Percentiles rank a stretch among this genome's conserved stretches.
These are phyloP conservation scores for Dunckerocampus dactyliophorus DNA, from an alignment of 2,113 vertebrate genomes.

Conservation along the genomic window DNA sequence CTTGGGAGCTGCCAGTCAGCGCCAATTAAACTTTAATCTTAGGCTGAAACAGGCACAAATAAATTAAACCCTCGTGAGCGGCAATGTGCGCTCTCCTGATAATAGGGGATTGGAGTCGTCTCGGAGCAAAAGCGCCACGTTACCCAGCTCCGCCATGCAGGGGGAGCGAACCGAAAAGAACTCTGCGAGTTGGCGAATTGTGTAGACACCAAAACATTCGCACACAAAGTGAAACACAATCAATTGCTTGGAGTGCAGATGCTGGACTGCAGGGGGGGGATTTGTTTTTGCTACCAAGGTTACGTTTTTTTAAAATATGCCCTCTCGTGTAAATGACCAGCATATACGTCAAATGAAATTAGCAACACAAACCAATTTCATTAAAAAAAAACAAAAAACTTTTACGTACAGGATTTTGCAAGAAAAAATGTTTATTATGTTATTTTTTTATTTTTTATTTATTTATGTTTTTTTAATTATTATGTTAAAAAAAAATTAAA, in stretches of 20 bases:
- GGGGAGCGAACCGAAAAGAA: conserved; percentile 51
- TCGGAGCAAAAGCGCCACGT: conserved; percentile 67
- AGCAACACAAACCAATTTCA: too few relatives aligned
- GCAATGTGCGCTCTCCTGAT: conserved; percentile 80
- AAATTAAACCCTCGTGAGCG: conserved; percentile 80
- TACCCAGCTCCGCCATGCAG: conserved; percentile 58
- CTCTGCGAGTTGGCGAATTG: conserved; percentile 42
- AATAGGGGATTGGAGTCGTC: conserved; percentile 77
- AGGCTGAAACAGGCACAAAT: conserved; percentile 83
- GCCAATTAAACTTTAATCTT: conserved; percentile 83
- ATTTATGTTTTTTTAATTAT: too few relatives aligned
- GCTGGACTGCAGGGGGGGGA: conserved; percentile 8
- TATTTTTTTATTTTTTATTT: too few relatives aligned
- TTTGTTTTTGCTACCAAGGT: background rate
- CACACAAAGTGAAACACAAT: conserved; percentile 5
- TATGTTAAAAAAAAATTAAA: too few relatives aligned
- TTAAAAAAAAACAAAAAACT: too few relatives aligned
- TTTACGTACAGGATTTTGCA: too few relatives aligned
- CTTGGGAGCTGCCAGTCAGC: conserved; percentile 81
- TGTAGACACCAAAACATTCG: conserved; percentile 9
- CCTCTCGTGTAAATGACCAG: too few relatives aligned
- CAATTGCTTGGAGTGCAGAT: conserved; percentile 12
- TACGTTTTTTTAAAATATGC: background rate
- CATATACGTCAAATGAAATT: too few relatives aligned
- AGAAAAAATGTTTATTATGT: too few relatives aligned